Percentiles rank a stretch among this genome's conserved stretches.
Evolutionary conservation across 2,113 vertebrate species (phyloP).

Genomic region (Epinephelus moara): DNA sequence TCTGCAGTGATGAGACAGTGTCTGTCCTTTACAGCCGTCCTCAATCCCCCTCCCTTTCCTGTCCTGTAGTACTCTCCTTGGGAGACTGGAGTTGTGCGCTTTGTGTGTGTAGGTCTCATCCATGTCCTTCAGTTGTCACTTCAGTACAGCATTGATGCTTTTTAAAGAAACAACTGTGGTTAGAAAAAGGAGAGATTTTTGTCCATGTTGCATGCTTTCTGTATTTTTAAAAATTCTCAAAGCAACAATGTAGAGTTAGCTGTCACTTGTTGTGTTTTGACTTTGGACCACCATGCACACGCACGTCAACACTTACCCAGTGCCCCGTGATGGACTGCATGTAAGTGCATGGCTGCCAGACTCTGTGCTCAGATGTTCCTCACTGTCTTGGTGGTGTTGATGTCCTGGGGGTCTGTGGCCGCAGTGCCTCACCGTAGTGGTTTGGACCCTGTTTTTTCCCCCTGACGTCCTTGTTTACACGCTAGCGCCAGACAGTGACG

Average conservation of each 20-base stretch:
- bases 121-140: slow-evolving; percentile 72
- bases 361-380: slow-evolving; percentile 25
- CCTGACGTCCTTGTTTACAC: slow-evolving; percentile 69
- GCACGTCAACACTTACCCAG: slow-evolving; percentile 1
- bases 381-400: slow-evolving; percentile 9
- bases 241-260: not conserved
- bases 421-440: slow-evolving; percentile 8
- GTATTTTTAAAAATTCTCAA: slow-evolving; percentile 12
- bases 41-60: slow-evolving; percentile 58
- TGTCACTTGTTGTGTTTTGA: slow-evolving; percentile 55
- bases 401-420: slow-evolving; percentile 15
- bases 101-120: slow-evolving; percentile 27
- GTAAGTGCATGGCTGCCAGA: slow-evolving; percentile 11
- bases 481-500: slow-evolving; percentile 61
- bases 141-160: slow-evolving; percentile 31
- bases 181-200: not conserved
- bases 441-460: slow-evolving; percentile 33
- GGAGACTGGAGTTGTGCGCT: slow-evolving; percentile 63
- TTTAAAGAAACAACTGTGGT: slow-evolving; percentile 6
- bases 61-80: slow-evolving; percentile 73
- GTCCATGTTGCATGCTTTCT: not conserved
- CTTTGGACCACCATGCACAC: slow-evolving; percentile 36
- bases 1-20: slow-evolving; percentile 63
- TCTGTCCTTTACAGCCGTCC: slow-evolving; percentile 68
- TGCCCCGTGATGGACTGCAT: slow-evolving; percentile 8